A percentile compares a stretch with the other conserved stretches of the same genome.
Conservation (phyloP, 2,888 invertebrate species). For the Cataglyphis livida region DNA sequence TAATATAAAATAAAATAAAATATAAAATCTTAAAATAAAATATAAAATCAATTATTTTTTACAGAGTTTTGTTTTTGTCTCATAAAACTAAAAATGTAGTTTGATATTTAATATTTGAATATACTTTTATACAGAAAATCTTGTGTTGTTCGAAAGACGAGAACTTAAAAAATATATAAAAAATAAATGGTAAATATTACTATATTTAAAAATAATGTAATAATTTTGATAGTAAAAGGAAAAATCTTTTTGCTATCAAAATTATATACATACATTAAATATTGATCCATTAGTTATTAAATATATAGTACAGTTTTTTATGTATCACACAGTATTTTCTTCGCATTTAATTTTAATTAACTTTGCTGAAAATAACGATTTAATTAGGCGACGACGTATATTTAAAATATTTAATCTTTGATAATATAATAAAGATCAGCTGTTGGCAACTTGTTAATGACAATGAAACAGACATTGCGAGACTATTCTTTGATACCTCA, state of each 20-base stretch:
- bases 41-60: not conserved
- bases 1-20: not conserved
- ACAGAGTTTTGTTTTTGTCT: not conserved
- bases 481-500: not conserved
- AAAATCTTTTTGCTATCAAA: not conserved
- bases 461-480: not conserved
- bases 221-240: not conserved
- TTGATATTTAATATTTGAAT: not conserved
- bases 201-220: not conserved
- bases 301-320: not conserved
- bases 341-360: not conserved
- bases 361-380: not conserved
- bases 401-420: not conserved
- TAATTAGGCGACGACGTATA: not conserved
- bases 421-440: constrained; percentile 13
- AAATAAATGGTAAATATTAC: not conserved
- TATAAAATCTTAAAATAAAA: not conserved
- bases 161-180: not conserved
- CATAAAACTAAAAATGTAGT: not conserved
- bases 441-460: constrained; percentile 29
- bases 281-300: not conserved
- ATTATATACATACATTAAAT: not conserved
- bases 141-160: not conserved
- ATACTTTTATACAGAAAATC: not conserved
- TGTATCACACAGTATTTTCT: not conserved